A percentile compares a stretch with the other conserved stretches of the same genome.
phyloP scores from a whole-genome alignment of 2,113 vertebrate genomes.

The Promerops cafer region DNA sequence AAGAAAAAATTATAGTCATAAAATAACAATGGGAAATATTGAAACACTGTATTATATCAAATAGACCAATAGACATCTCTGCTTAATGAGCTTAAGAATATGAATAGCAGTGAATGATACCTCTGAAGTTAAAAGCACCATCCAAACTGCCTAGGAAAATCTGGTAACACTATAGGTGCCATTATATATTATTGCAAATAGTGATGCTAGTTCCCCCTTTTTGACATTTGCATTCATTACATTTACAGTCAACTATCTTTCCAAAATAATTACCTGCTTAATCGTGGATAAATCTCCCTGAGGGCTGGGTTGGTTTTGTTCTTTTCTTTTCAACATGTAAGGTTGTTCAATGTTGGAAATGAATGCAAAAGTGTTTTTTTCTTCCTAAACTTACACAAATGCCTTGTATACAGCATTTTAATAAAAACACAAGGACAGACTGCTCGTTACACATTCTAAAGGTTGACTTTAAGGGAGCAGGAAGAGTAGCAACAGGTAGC shows the following conservation, averaged over 20 bases:
- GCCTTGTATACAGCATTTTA: background rate
- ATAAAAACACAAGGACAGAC: background rate
- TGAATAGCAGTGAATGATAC: background rate
- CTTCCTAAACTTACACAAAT: background rate
- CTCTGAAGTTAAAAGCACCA: background rate
- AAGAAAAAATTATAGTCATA: background rate
- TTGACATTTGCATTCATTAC: background rate
- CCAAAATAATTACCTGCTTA: background rate
- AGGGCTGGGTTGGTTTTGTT: accelerated
- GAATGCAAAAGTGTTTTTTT: background rate
- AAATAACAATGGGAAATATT: background rate
- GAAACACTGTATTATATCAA: background rate
- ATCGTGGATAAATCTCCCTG: background rate
- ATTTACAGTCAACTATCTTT: background rate
- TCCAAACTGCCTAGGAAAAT: background rate
- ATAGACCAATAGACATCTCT: background rate
- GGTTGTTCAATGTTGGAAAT: background rate
- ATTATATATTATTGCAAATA: background rate
- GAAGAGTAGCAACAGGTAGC: background rate
- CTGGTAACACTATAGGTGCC: background rate
- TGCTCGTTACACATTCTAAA: background rate
- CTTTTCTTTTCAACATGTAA: background rate
- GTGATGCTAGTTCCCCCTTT: background rate
- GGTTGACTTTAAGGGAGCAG: background rate
- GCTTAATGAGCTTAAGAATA: background rate